Percentiles rank a stretch among this genome's conserved stretches.
Conservation (phyloP, 2,797 vertebrate species). For the Podargus strigoides region DNA sequence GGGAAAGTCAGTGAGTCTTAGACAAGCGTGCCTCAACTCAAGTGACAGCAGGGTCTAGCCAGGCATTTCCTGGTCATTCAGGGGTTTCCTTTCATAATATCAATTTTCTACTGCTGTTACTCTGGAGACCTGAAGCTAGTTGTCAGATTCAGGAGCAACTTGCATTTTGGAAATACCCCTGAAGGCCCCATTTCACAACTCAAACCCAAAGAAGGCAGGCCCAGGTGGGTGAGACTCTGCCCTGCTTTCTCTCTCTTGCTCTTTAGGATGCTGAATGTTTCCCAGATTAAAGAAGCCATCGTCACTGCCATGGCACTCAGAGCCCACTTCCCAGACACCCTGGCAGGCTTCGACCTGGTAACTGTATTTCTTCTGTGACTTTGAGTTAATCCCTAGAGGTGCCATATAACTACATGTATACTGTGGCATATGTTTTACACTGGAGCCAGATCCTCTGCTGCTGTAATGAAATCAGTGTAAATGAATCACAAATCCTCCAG, state of each 20-base stretch:
- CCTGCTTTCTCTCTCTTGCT: constrained; percentile 25
- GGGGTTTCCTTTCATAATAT: constrained; percentile 20
- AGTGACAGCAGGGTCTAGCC: constrained; percentile 33
- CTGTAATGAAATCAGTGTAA: background rate
- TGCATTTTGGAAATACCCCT: background rate
- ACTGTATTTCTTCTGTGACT: constrained; percentile 32
- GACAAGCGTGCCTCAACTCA: background rate
- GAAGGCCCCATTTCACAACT: background rate
- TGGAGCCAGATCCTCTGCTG: background rate
- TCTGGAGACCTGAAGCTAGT: background rate
- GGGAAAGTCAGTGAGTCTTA: background rate
- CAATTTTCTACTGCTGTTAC: background rate
- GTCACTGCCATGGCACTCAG: constrained; percentile 77
- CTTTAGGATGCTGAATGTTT: constrained; percentile 72
- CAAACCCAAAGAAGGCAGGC: background rate
- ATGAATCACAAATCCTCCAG: background rate
- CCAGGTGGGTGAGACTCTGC: background rate
- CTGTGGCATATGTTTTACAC: background rate
- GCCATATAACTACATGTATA: background rate
- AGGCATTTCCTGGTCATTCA: constrained; percentile 49
- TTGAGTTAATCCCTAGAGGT: background rate
- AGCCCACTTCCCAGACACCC: constrained; percentile 77
- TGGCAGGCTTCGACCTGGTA: constrained; percentile 93
- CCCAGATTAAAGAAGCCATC: constrained; percentile 71
- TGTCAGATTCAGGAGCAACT: background rate